These are phyloP conservation scores for Polypedilum vanderplanki DNA, from an alignment of 1,140 invertebrate genomes.

Conservation along the genomic window DNA sequence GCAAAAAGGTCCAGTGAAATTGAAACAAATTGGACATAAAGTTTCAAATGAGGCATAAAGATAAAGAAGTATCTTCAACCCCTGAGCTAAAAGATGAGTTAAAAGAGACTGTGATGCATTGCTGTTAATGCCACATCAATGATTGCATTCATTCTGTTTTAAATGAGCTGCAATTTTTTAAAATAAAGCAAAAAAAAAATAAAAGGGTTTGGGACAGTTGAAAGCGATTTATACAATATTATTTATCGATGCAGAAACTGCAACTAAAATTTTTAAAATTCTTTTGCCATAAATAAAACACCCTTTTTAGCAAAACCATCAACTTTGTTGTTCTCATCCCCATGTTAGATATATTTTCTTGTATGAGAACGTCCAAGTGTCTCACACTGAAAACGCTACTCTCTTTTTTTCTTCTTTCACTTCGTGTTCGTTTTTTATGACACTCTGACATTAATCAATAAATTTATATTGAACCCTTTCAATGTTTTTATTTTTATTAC, in stretches of 20 bases:
- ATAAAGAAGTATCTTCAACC: background rate
- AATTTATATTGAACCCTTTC: slow-evolving; percentile 29
- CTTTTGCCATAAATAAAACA: slow-evolving; percentile 22
- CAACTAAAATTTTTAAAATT: background rate
- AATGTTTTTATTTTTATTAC: slow-evolving; percentile 28
- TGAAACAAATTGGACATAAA: slow-evolving; percentile 28
- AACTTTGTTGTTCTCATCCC: no score
- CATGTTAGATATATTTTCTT: background rate
- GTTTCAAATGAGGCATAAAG: background rate
- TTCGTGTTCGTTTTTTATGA: background rate
- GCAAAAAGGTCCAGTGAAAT: slow-evolving; percentile 24
- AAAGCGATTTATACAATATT: background rate
- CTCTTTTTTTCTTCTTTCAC: no score
- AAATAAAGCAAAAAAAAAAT: background rate
- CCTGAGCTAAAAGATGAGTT: background rate
- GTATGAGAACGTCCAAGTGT: background rate
- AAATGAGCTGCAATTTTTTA: slow-evolving; percentile 26
- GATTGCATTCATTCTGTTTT: background rate
- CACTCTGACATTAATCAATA: slow-evolving; percentile 28
- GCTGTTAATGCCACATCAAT: slow-evolving; percentile 1
- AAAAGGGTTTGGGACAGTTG: background rate
- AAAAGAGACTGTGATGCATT: slow-evolving; percentile 9
- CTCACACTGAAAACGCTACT: background rate
- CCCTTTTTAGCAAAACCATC: background rate
- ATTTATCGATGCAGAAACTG: slow-evolving; percentile 3